phyloP scores from a whole-genome alignment of 2,797 vertebrate species.

The Neosilurus mollespiculum region DNA sequence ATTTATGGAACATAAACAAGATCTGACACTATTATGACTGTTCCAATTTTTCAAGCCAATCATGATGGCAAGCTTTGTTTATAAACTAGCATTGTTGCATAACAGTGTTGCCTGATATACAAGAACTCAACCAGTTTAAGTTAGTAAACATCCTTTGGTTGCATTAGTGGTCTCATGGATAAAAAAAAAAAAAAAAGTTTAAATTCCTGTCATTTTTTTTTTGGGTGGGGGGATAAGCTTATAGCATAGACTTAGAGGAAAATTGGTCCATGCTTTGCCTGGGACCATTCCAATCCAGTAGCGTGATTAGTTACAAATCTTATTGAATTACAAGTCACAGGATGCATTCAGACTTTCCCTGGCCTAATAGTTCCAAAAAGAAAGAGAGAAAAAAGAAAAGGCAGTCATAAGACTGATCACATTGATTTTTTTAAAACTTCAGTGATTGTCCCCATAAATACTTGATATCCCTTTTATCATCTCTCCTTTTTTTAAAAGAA shows the following conservation, averaged over 20 bases:
- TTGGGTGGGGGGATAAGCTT: neutral
- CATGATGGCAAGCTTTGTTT: constrained; percentile 14
- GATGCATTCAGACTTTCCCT: constrained; percentile 53
- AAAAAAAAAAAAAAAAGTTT: neutral
- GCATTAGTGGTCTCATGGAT: neutral
- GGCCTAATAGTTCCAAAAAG: constrained; percentile 22
- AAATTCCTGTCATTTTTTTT: neutral
- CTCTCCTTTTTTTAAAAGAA: constrained; percentile 4
- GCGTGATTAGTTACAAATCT: constrained; percentile 46
- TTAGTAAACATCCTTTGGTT: neutral
- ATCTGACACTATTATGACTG: constrained; percentile 6
- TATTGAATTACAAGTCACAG: constrained; percentile 68
- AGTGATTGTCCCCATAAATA: neutral
- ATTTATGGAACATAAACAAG: constrained; percentile 45
- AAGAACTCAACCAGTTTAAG: neutral
- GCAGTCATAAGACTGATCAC: constrained; percentile 1
- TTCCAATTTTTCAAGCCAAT: constrained; percentile 13
- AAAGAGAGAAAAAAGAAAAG: constrained; percentile 3
- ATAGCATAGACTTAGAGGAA: neutral
- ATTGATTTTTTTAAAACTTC: constrained; percentile 1
- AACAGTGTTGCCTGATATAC: constrained; percentile 50
- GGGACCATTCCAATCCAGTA: neutral
- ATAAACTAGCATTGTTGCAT: neutral
- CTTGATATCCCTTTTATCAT: neutral
- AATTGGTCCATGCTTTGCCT: neutral